phyloP scores from a whole-genome alignment of 2,888 invertebrate genomes.

The Torymus tubicola region DNA sequence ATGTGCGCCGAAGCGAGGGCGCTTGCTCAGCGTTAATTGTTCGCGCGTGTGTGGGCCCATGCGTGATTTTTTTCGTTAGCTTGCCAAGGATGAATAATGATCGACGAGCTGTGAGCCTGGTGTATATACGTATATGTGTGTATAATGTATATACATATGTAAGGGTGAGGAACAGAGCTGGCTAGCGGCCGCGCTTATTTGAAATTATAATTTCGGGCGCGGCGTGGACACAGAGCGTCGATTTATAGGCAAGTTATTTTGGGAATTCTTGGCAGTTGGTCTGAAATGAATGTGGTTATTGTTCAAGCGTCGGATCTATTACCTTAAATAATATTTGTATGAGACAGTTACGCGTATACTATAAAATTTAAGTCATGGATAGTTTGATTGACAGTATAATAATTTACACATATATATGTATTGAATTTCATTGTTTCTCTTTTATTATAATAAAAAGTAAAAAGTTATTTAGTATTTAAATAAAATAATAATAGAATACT shows the following conservation, averaged over 20 bases:
- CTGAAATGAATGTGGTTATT: constrained; percentile 12
- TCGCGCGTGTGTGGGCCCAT: constrained; percentile 2
- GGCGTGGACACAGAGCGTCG: not conserved
- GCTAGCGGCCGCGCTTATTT: constrained; percentile 1
- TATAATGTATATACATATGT: too few relatives aligned
- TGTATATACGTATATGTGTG: not conserved
- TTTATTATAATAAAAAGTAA: too few relatives aligned
- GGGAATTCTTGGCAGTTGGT: not conserved
- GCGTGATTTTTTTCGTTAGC: constrained; percentile 35
- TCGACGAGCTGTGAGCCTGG: not conserved
- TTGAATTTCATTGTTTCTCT: too few relatives aligned
- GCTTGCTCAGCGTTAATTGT: constrained; percentile 19
- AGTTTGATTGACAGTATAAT: too few relatives aligned
- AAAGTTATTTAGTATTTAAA: too few relatives aligned
- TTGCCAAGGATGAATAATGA: constrained; percentile 44
- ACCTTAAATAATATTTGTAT: too few relatives aligned
- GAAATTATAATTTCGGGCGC: constrained; percentile 42
- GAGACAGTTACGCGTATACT: too few relatives aligned
- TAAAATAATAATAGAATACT: too few relatives aligned
- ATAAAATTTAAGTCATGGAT: too few relatives aligned
- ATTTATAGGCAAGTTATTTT: not conserved
- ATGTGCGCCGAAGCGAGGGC: not conserved
- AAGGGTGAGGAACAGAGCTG: too few relatives aligned
- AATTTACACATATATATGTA: too few relatives aligned
- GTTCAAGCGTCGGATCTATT: not conserved